These are phyloP conservation scores for Dryadula phaetusa DNA, from an alignment of 2,888 invertebrate species.

Conservation along the genomic window DNA sequence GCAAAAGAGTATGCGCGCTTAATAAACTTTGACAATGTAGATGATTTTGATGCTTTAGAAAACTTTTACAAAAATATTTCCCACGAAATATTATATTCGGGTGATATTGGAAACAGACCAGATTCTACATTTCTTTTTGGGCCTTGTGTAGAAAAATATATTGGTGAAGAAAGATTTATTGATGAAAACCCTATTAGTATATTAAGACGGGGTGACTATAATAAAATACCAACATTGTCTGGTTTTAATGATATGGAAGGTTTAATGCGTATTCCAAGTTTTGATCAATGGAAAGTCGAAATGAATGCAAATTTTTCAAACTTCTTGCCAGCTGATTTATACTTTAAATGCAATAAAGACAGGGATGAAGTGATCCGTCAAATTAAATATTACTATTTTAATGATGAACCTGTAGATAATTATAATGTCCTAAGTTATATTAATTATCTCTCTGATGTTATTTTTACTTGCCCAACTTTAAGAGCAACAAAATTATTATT, in stretches of 20 bases:
- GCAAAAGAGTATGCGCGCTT: conserved; percentile 58
- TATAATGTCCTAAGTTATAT: conserved; percentile 32
- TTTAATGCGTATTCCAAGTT: conserved; percentile 46
- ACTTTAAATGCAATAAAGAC: conserved; percentile 45
- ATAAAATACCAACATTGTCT: conserved; percentile 57
- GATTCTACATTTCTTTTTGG: conserved; percentile 49
- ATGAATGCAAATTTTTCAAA: conserved; percentile 66
- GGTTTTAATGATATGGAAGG: conserved; percentile 61
- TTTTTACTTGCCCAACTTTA: conserved; percentile 54
- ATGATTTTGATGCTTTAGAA: conserved; percentile 57
- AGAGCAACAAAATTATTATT: conserved; percentile 52
- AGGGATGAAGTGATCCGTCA: conserved; percentile 49
- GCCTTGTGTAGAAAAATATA: conserved; percentile 56
- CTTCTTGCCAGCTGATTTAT: conserved; percentile 60
- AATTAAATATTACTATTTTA: conserved; percentile 60
- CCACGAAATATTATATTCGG: conserved; percentile 50
- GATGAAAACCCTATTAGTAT: conserved; percentile 56
- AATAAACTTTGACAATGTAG: conserved; percentile 53
- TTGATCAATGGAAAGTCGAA: conserved; percentile 52
- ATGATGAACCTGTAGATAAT: conserved; percentile 47
- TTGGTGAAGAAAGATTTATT: conserved; percentile 54
- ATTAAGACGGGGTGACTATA: conserved; percentile 55
- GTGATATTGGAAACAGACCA: conserved; percentile 36
- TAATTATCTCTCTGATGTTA: conserved; percentile 62
- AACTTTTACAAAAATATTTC: conserved; percentile 59